Evolutionary conservation across 1,140 invertebrate species (phyloP).

Genomic region (Aleiodes sp.): DNA sequence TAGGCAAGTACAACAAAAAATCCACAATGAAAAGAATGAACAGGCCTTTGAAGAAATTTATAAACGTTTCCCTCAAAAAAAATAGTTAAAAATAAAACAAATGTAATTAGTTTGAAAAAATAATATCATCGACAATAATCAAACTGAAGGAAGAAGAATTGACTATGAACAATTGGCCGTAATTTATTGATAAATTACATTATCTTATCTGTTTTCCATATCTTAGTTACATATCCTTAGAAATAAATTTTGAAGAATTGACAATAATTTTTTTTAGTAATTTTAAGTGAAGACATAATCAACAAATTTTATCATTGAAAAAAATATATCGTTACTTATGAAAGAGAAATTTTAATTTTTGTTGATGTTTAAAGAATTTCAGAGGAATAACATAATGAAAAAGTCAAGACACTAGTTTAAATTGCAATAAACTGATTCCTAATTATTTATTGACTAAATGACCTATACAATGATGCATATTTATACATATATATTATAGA

Average conservation of each 20-base stretch:
- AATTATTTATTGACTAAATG: background rate
- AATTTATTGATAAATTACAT: no score
- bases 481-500: conserved; percentile 32
- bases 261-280: background rate
- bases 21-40: background rate
- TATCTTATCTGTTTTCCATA: no score
- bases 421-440: background rate
- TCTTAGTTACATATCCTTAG: no score
- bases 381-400: no score
- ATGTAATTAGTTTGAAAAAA: background rate
- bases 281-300: background rate
- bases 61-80: background rate
- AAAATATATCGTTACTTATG: background rate
- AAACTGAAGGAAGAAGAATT: no score
- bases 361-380: no score
- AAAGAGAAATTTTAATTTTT: conserved; percentile 1
- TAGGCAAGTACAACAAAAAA: background rate
- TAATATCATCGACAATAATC: no score
- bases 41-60: background rate
- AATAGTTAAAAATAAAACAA: no score
- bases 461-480: background rate
- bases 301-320: background rate
- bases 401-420: no score
- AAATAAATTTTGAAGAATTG: background rate
- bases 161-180: no score